Evolutionary conservation across 1,140 invertebrate genomes (phyloP).

Genomic region (Drosophila funebris): DNA sequence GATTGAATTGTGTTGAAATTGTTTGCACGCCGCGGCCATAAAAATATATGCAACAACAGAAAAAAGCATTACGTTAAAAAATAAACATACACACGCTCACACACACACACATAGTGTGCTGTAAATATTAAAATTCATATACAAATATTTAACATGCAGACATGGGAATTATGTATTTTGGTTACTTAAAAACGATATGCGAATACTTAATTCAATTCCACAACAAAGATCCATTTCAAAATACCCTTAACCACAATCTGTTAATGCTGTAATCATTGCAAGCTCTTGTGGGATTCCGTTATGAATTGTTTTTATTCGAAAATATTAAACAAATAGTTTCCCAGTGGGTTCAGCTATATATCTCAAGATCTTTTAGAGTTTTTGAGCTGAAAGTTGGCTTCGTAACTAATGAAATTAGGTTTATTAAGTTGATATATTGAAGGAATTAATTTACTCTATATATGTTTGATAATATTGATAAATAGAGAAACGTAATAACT

Average conservation of each 20-base stretch:
- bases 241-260: conserved; percentile 13
- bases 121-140: conserved; percentile 75
- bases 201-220: conserved; percentile 50
- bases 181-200: conserved; percentile 71
- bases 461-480: too few species aligned
- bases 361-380: too few species aligned
- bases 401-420: too few species aligned
- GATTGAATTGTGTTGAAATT: conserved; percentile 82
- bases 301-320: too few species aligned
- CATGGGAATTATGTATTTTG: conserved; percentile 65
- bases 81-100: conserved; percentile 1
- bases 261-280: neutral
- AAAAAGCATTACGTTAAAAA: conserved; percentile 27
- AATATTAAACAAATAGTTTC: too few species aligned
- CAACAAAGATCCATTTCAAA: neutral
- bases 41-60: conserved; percentile 63
- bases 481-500: too few species aligned
- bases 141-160: conserved; percentile 66
- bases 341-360: too few species aligned
- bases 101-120: neutral
- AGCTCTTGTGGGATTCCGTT: neutral
- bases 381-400: too few species aligned
- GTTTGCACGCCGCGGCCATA: conserved; percentile 62
- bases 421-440: too few species aligned
- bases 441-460: too few species aligned